Evolutionary conservation across 2,888 invertebrate genomes (phyloP), one percentile per base, ranked within the genome.

Genomic region (Clepsis dumicolana): DNA sequence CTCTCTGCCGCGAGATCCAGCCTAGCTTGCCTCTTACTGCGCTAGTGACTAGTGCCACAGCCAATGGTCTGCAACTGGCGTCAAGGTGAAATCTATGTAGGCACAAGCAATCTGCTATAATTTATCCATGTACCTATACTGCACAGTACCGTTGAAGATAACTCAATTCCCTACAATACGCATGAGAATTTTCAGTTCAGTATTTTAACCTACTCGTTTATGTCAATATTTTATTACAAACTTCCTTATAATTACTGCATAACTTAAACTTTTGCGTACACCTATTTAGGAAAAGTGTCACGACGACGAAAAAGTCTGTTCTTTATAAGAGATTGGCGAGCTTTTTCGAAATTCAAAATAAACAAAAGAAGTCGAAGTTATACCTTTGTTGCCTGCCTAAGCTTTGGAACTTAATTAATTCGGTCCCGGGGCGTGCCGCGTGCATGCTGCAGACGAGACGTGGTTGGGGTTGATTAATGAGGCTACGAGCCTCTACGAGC

Each of bases 21-120:
- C 87, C 89, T 91, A 91, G 86, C 81, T 87, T 77, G 86, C 91
- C 91, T 87, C 90, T 91, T 93, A 91, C 91, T 84, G 83, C 85
- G 81, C 80, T 75, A 76, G 83, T 87, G 82, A 84, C 85, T 85
- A 85, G 80, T 54, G 56, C 48, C 41, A 21, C 66, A 81, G 78
- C 81, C 85, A 89, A 82, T 81, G 82, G 82, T 82, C 84, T 86
- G 79, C 83, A 84, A 83, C 85, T 88, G 84, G 87, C 82, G 81
- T 81, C 92, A 92, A 92, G 92, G 91, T 91, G 84, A 92, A 88
- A 84, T 82, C 82, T 68, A 53, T 64, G 59, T 63, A 67, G 57
- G 63, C 65, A 48, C 60, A 61, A 61, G 61, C 61, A 80, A 77
- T 79, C 78, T 79, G 79, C 80, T 79, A 79, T 79, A 78, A 79